A percentile compares a stretch with the other conserved stretches of the same genome.
These are phyloP conservation scores for Venusia cambrica DNA, from an alignment of 2,888 invertebrate species.

Conservation along the genomic window DNA sequence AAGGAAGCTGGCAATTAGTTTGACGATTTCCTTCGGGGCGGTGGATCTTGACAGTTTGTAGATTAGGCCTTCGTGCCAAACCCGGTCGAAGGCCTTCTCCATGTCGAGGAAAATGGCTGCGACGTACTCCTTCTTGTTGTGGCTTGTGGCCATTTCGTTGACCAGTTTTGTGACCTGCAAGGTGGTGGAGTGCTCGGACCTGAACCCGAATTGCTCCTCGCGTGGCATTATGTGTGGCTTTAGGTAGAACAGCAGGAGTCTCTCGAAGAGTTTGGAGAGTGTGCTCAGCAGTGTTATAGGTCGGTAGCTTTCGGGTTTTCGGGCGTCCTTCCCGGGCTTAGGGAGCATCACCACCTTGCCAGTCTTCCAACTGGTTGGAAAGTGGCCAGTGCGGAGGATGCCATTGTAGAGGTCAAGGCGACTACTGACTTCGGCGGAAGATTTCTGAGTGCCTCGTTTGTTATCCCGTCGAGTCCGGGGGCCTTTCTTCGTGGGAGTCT, in stretches of 20 bases:
- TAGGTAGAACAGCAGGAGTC: conserved; percentile 13
- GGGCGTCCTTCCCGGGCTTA: conserved; percentile 26
- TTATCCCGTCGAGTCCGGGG: conserved; percentile 1
- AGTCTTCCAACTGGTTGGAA: conserved; percentile 15
- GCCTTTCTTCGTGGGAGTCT: not conserved
- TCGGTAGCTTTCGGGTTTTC: conserved; percentile 22
- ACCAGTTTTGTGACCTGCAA: conserved; percentile 33
- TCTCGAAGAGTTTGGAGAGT: conserved; percentile 25
- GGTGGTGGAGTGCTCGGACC: conserved; percentile 31
- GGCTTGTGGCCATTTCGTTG: conserved; percentile 19
- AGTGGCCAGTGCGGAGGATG: conserved; percentile 28
- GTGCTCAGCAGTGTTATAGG: conserved; percentile 20
- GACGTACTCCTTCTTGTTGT: conserved; percentile 22
- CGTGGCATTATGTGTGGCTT: conserved; percentile 12
- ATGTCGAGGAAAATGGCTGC: conserved; percentile 33
- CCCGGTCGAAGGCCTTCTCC: too few relatives aligned
- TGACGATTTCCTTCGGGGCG: too few relatives aligned
- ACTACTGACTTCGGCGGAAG: conserved; percentile 20
- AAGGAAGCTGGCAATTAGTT: too few relatives aligned
- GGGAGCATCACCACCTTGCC: conserved; percentile 24
- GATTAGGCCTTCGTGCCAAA: conserved; percentile 31
- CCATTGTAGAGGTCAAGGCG: conserved; percentile 25
- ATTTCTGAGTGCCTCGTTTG: conserved; percentile 20
- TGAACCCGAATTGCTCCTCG: conserved; percentile 28
- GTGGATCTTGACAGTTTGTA: conserved; percentile 26